Evolutionary conservation across 1,140 invertebrate genomes (phyloP), one percentile per base, ranked within the genome.

Genomic region (Anastatus disparis): DNA sequence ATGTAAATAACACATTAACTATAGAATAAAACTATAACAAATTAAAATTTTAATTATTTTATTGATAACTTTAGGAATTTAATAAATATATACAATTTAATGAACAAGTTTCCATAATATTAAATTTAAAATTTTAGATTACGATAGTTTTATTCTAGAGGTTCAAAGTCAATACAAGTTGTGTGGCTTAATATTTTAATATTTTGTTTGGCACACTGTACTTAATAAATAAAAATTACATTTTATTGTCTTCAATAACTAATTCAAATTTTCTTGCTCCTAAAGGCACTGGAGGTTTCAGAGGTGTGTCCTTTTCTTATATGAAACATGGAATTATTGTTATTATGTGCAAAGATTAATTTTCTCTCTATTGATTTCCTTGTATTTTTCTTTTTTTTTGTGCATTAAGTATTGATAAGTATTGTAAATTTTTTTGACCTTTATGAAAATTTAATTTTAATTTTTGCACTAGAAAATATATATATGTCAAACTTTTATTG

Each of bases 221-320:
- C 17, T 50, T 59, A 61, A 68, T 38, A 53, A 64, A 40, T 29
- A 61, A 61, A 27, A 55, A 55, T 24, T 29, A 61, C 50, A 46
- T 35, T 62, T 55, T 6, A 70, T 71, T 50, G 27, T 63, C 53
- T 31, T 58, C 38, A 63, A 72, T 67, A 31, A 69, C 66, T 72
- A 71, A 74, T 71, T 69, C 20, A 46, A 71, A 2, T 82, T 81
- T 85, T 86, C 76, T 82, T 83, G 82, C 82, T 84, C 77, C 76
- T 82, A 77, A 80, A 87, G 85, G 85, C 86, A 77, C 77, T 82
- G 84, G 85, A 89, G 77, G 87, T 88, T 76, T 83, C 87, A 79
- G 87, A 89, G 84, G 88, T 89, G 86, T 88, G 88, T 87, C 78
- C 74, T 73, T 75, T 74, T 71, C 70, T 78, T 76, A 64, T 78